Conservation (phyloP, 2,797 vertebrate genomes). For the Helicolenus hilgendorfi region DNA sequence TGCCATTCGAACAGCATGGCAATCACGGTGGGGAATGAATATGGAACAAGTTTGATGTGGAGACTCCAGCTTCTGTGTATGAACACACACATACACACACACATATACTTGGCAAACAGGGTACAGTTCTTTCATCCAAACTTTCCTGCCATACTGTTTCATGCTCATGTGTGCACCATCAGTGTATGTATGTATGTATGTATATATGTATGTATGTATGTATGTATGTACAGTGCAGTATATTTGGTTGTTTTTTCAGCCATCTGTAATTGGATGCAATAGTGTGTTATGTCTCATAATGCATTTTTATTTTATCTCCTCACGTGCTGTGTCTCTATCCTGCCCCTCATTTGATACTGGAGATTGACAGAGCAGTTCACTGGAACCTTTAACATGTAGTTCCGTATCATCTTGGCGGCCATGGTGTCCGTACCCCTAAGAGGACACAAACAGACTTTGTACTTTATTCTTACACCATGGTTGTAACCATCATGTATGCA, state of each 20-base stretch:
- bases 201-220: background rate
- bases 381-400: background rate
- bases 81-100: background rate
- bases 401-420: background rate
- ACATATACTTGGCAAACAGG: conserved; percentile 14
- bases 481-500: background rate
- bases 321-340: background rate
- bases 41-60: conserved; percentile 85
- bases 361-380: background rate
- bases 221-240: background rate
- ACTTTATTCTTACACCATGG: background rate
- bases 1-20: conserved; percentile 84
- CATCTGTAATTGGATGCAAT: conserved; percentile 8
- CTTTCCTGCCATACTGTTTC: conserved; percentile 27
- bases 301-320: background rate
- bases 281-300: background rate
- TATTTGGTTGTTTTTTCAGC: background rate
- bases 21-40: conserved; percentile 87
- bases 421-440: background rate
- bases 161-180: conserved; percentile 1
- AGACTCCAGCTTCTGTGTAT: conserved; percentile 55
- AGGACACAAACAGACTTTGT: background rate
- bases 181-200: background rate
- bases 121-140: conserved; percentile 44
- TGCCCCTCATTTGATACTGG: background rate